phyloP scores from a whole-genome alignment of 2,113 vertebrate species.

The Leucopsar rothschildi region DNA sequence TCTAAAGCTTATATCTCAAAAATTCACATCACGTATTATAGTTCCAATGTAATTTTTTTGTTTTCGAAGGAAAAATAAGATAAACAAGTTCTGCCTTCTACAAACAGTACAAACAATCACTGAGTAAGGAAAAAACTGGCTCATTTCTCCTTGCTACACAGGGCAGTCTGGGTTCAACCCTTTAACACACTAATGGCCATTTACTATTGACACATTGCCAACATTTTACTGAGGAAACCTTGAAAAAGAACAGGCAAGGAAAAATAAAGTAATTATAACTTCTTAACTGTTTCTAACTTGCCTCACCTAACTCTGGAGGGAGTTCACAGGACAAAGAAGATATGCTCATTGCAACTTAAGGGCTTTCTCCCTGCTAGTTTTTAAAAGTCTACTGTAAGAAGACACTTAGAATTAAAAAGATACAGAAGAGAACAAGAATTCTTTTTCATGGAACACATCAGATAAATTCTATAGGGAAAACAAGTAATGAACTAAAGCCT shows the following conservation, averaged over 20 bases:
- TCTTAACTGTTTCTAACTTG: not conserved
- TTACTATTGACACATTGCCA: not conserved
- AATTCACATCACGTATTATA: not conserved
- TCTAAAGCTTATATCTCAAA: not conserved
- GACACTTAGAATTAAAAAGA: not conserved
- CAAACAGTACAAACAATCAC: not conserved
- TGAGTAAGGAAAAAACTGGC: not conserved
- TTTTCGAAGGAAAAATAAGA: not conserved
- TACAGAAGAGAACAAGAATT: not conserved
- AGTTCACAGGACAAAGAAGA: not conserved
- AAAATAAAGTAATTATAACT: not conserved
- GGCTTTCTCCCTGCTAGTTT: not conserved
- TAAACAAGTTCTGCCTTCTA: not conserved
- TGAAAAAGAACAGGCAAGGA: not conserved
- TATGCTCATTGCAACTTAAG: not conserved
- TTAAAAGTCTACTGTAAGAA: not conserved
- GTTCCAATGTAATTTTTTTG: not conserved
- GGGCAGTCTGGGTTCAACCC: not conserved
- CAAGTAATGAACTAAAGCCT: not conserved
- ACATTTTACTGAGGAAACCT: not conserved
- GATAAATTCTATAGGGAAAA: not conserved
- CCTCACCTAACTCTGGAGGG: not conserved
- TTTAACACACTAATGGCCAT: not conserved
- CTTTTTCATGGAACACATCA: not conserved
- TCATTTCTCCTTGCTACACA: not conserved